Evolutionary conservation across 2,113 vertebrate genomes (phyloP), one percentile per base, ranked within the genome.

Genomic region (Clinocottus analis): DNA sequence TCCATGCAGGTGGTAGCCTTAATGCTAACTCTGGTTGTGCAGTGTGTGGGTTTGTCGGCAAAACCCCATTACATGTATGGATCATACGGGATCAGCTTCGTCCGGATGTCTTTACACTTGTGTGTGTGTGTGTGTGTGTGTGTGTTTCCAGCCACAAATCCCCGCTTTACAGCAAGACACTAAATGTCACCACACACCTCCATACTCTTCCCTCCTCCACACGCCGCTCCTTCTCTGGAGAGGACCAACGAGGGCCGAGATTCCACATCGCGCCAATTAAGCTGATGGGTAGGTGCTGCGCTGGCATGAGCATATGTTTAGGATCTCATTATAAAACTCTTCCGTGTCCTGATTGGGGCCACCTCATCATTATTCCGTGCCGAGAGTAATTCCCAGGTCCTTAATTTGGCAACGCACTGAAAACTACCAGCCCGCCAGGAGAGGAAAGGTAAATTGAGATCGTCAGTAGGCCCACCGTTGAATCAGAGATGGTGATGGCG

Each of bases 231-330:
- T 84, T 51, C 71, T 83, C 85, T 0, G 49, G 45, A 72, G 83
- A 78, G 76, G 75, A 76, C 83, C 85, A 84, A 82, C 82, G 3
- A 80, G 76, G 76, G 72, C 73, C 8, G 31, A 68, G 79, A 80
- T 82, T 90, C 83, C 83, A 90, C 84, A 82, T 71, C 29, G 72
- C 85, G 85, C 87, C 90, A 93, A 91, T 93, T 92, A 92, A 72
- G 90, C 72, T 84, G 88, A 91, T 80, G 77, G 83, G 82, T 77
- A 72, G 82, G 76, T 82, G 75, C 87, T 81, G 79, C 33, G 75
- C 71, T 85, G 83, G 90, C 88, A 87, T n/a, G 63, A 87, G 87
- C 88, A 89, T 85, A 85, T 90, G 92, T 92, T 93, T 90, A 91
- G 77, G 65, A 86, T 89, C 90, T 91, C 92, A 91, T 93, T 91